Evolutionary conservation across 2,797 vertebrate genomes (phyloP), one percentile per base, ranked within the genome.

Genomic region (Liparis tanakae): DNA sequence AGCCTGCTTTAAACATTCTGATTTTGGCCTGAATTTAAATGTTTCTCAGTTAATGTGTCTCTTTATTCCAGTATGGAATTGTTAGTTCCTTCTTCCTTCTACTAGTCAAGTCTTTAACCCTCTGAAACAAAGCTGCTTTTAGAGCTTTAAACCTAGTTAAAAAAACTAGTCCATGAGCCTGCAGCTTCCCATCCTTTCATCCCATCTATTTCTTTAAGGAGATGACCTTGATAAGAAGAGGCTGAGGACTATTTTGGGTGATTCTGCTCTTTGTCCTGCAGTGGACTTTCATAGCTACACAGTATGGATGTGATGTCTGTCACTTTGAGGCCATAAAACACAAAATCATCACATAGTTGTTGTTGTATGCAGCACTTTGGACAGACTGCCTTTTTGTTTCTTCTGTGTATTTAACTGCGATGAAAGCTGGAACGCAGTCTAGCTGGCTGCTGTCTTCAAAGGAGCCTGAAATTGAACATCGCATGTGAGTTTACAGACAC

Each of bases 381-480:
- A 20, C 30, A 56, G n/a, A 55, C 22, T 61, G 14, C 17, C 69
- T 78, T 51, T 58, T 33, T 48, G 17, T 50, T 70, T 61, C 9
- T 18, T 36, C 7, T 25, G 44, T 56, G 30, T 46, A 37, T 72
- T 10, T 50, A 39, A 80, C 53, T 62, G 44, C 34, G 59, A 50
- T 61, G 60, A 70, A 65, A 77, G 60, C 55, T 25, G 6, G 61
- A 62, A 13, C 77, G 60, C 74, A 81, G 63, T 48, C 72, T 74
- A 70, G 56, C 54, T 67, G 39, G 20, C 61, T 81, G 70, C 54
- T 74, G 36, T 60, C 63, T 76, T 72, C 65, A 87, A 80, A 76
- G 77, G 64, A 77, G 81, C 86, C 79, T 87, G 72, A 88, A 87
- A 87, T 82, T 85, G 65, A 84, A 73, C 72, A 70, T 34, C 69